Evolutionary conservation across 2,888 invertebrate species (phyloP), one percentile per base, ranked within the genome.

Genomic region (Lepas anatifera): DNA sequence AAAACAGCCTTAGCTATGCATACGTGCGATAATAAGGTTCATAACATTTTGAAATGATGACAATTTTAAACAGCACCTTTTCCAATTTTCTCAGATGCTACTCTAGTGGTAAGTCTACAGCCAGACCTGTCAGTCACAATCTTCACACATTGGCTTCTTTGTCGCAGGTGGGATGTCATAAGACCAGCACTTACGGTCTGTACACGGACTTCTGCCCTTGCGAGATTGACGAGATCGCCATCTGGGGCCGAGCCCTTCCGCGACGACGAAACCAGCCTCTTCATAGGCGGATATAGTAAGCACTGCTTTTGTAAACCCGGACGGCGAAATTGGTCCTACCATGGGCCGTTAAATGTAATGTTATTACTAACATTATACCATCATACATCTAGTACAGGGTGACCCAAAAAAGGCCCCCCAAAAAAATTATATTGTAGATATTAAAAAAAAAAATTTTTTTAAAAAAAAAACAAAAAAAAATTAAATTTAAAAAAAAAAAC

Each of bases 241-340:
- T 72, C 18, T 76, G 76, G 76, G 71, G 58, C 63, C 69, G 71
- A n/a, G 64, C 70, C 22, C 68, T 76, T 16, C 35, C 46, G 4
- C n/a, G 70, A 71, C 41, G 67, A 70, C n/a, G 70, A 73, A 46
- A 58, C 68, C 4, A 32, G 67, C 13, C 74, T 68, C 67, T 76
- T 76, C 71, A 50, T 73, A 18, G 76, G 75, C 3, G 75, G 75
- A 18, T 72, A 73, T 67, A 71, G 75, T 76, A 69, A 73, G 74
- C 43, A 22, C 48, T 46, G 48, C 3, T 3, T 10, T 18, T 6
- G n/a, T 29, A 4, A 52, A 48, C 52, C 50, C 52, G 32, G 41
- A 22, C n/a, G 3, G 6, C 27, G 50, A 50, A 13, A 27, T 50
- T 13, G 13, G 27, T 27, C 27, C 50, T 2, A 50, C 27, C 50